These are phyloP conservation scores for Aythya fuligula DNA, from an alignment of 2,797 vertebrate species.

Conservation along the genomic window DNA sequence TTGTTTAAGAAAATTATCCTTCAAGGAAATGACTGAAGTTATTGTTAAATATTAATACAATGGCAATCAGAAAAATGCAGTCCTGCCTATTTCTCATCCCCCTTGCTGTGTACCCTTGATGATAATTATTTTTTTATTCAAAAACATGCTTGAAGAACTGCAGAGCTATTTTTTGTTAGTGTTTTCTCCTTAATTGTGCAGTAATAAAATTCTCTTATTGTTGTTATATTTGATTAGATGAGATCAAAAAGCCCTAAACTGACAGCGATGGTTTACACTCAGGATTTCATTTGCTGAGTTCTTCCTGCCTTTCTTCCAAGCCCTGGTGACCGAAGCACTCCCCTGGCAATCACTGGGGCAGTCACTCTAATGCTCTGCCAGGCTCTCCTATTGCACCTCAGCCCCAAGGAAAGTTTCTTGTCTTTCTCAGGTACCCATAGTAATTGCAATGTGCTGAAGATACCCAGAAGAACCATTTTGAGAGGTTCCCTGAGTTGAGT, in stretches of 20 bases:
- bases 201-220: neutral
- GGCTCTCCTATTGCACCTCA: neutral
- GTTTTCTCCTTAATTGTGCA: conserved; percentile 41
- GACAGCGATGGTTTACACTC: neutral
- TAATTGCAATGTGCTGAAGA: neutral
- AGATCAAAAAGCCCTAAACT: conserved; percentile 11
- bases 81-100: conserved; percentile 50
- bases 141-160: conserved; percentile 53
- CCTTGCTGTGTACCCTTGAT: conserved; percentile 55
- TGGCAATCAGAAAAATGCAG: conserved; percentile 35
- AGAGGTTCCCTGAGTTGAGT: neutral
- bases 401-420: neutral
- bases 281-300: neutral
- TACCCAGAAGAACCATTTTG: neutral
- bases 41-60: conserved; percentile 72
- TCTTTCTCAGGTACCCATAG: neutral
- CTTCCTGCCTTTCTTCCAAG: neutral
- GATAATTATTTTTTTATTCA: conserved; percentile 62
- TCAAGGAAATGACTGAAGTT: conserved; percentile 61
- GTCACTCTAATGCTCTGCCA: neutral
- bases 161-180: conserved; percentile 32
- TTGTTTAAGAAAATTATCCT: conserved; percentile 65
- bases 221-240: conserved; percentile 48
- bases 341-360: accelerated
- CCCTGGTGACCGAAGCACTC: accelerated